Evolutionary conservation across 1,140 invertebrate genomes (phyloP), one percentile per base, ranked within the genome.

Genomic region (Homarus americanus): DNA sequence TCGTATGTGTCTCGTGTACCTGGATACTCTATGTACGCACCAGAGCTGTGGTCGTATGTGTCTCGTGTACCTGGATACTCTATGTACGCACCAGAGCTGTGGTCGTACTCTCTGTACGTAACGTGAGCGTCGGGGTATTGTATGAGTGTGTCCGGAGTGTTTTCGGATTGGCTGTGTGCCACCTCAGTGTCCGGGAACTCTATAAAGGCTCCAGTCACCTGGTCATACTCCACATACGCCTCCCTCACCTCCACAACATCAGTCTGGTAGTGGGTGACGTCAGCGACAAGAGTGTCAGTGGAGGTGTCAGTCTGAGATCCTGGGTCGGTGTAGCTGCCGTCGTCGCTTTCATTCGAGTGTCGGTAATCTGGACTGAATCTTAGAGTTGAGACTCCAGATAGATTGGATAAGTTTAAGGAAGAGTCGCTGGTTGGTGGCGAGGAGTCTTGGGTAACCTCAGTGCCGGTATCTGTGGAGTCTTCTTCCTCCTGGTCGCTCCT

Each of bases 241-340:
- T 49, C 76, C 3, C 0, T n/a, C 2, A 7, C 15, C 15, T 79
- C 40, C 5, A n/a, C 9, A 7, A 49, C 17, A 41, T 66, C 49
- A 63, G 28, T 34, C 28, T 83, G 40, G 32, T 58, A 38, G 28
- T 63, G 88, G 1, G 49, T 38, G 20, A 49, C 80, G 34, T 90
- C 88, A 20, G 49, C 49, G 38, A 90, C 72, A 2, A 90, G 44
- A 17, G 88, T 90, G 12, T 90, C 88, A 0, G 88, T 90, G 1
- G 88, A 90, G 44, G 88, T 83, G 44, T 90, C 88, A 7, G 88
- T 90, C 80, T 90, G 88, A 24, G 88, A 90, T 10, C 88, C 49
- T 2, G 41, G 75, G 34, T 87, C 86, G 17, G 85, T 79, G 53
- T 20, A 66, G 63, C 28, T 79, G 2, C 80, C 69, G 1, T 90